Conservation (phyloP, 2,113 vertebrate species). For the Tichodroma muraria region DNA sequence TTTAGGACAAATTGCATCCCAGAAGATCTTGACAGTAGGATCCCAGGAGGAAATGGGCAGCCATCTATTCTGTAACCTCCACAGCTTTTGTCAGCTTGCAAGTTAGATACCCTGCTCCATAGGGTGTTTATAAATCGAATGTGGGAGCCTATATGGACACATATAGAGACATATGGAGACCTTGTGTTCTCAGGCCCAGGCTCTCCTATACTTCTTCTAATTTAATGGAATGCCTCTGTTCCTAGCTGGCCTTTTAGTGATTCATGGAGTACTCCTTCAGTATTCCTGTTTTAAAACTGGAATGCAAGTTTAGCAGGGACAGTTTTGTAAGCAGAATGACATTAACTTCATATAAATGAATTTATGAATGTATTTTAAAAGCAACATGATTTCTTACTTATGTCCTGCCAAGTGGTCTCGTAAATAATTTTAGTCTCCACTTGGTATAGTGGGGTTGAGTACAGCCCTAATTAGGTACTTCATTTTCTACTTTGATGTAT, state of each 20-base stretch:
- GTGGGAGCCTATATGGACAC: conserved; percentile 37
- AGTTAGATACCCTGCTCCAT: conserved; percentile 34
- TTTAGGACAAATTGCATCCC: conserved; percentile 55
- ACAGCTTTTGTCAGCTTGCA: conserved; percentile 48
- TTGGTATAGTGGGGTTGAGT: neutral
- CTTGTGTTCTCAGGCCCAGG: conserved; percentile 33
- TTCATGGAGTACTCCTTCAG: neutral
- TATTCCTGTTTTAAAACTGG: neutral
- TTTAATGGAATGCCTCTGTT: conserved; percentile 44
- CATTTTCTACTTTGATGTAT: neutral
- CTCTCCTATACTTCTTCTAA: neutral
- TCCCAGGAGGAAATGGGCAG: conserved; percentile 51
- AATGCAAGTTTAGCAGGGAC: neutral
- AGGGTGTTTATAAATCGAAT: conserved; percentile 47
- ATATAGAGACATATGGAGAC: conserved; percentile 65
- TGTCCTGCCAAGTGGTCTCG: neutral
- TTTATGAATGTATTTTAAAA: neutral
- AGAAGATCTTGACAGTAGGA: conserved; percentile 52
- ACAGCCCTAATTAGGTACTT: neutral
- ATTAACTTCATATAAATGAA: neutral
- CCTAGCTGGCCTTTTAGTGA: neutral
- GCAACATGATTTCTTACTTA: neutral
- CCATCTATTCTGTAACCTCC: conserved; percentile 61
- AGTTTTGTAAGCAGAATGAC: neutral
- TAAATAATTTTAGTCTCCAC: neutral